Percentiles rank a stretch among this genome's conserved stretches.
Evolutionary conservation across 2,888 invertebrate species (phyloP).

Genomic region (Timema cristinae): DNA sequence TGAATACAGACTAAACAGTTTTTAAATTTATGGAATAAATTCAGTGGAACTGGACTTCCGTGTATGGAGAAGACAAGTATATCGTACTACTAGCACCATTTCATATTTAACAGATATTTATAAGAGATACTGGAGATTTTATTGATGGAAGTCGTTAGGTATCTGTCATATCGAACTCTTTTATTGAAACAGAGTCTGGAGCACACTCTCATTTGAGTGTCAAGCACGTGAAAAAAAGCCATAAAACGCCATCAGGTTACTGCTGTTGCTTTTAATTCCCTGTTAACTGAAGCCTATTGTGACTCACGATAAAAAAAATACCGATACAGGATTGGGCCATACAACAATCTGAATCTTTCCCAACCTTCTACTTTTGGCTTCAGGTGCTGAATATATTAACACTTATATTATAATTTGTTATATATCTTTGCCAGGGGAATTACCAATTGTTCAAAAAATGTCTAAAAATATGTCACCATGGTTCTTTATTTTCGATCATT

Average conservation of each 20-base stretch:
- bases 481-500: slow-evolving; percentile 4
- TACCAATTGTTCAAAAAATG: not conserved
- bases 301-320: not conserved
- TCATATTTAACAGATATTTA: not conserved
- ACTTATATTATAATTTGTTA: not conserved
- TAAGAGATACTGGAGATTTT: not conserved
- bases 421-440: not conserved
- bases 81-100: not conserved
- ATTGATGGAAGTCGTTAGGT: not conserved
- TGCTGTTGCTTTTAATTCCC: not conserved
- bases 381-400: not conserved
- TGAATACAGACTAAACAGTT: too few species aligned
- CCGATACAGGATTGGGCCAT: not conserved
- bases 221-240: not conserved
- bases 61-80: not conserved
- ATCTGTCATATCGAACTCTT: not conserved
- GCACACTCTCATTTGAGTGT: not conserved
- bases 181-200: not conserved
- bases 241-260: not conserved
- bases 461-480: not conserved
- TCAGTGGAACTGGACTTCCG: not conserved
- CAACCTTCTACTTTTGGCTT: not conserved
- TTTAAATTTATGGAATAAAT: too few species aligned
- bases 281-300: not conserved
- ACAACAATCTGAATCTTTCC: not conserved